Base-by-base conservation (phyloP, 2,797 vertebrate species). In the Picus viridis region DNA sequence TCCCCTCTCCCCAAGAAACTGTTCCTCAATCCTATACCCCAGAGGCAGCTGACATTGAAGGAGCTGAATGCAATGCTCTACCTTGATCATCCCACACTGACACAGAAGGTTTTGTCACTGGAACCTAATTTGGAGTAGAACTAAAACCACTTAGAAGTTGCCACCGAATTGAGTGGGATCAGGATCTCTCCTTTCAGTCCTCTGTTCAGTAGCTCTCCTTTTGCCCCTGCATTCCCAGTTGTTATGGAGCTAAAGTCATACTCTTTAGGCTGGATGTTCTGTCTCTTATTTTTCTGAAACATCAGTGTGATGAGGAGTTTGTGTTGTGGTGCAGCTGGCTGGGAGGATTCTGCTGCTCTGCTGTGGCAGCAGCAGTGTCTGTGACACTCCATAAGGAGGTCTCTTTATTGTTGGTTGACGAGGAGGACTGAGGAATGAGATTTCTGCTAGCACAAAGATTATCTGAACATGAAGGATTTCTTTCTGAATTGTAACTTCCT, bases 31-130 rank as follows among this genome's bases (percentile, higher is more conserved):
- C 27, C 30, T 24, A 4, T 18, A 34, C n/a, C 51, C 64, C 64
- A 84, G 77, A 56, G 79, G 20, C 2, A 10, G 12, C 58, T 72
- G 2, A 43, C 9, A 3, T 22, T 11, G 18, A 59, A 70, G 43
- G 26, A 67, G 17, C 5, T 69, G 80, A 45, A 75, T 57, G 70
- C 4, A 27, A 3, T 2, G 41, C 67, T 89, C 90, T 13, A 13
- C 6, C 51, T 81, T 9, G 13, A 5, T 30, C 16, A 8, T 20
- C 58, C 69, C 77, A 64, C 9, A 8, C 86, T 67, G 2, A 71
- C 14, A 20, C 49, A 88, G 87, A 94, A 97, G 96, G 92, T 77
- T 88, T 89, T 94, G 81, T 83, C 94, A 69, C 72, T 92, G 92
- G 91, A 94, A 93, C 27, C 63, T 92, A 61, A 93, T 34, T 12